Conservation (phyloP, 2,888 invertebrate genomes). For the Octodonta nipae region DNA sequence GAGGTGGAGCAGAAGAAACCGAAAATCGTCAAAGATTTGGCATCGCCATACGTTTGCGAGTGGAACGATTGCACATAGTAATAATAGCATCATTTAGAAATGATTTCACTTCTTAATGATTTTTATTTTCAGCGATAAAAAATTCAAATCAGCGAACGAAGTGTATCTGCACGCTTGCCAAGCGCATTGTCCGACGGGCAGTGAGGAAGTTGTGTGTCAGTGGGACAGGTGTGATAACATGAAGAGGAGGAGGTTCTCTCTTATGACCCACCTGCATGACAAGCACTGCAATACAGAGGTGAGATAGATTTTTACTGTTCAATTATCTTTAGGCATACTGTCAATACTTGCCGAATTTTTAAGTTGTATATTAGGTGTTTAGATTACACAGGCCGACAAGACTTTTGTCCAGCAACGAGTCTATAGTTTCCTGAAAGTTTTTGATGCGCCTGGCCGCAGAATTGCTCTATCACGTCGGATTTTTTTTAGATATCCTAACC, state of each 20-base stretch:
- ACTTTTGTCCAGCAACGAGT: no score
- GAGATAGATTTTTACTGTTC: conserved; percentile 11
- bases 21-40: conserved; percentile 33
- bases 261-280: conserved; percentile 93
- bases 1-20: conserved; percentile 21
- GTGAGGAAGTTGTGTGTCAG: conserved; percentile 66
- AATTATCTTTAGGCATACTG: background rate
- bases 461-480: no score
- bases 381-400: no score
- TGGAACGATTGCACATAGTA: conserved; percentile 90
- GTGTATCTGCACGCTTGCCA: conserved; percentile 81
- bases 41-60: conserved; percentile 65
- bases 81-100: background rate
- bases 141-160: conserved; percentile 60
- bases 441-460: no score
- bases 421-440: no score
- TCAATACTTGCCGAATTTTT: no score
- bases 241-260: conserved; percentile 78
- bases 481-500: no score
- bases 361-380: no score
- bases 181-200: conserved; percentile 61
- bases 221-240: conserved; percentile 87
- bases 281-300: conserved; percentile 81
- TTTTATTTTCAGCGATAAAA: conserved; percentile 36
- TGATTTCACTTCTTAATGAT: background rate